phyloP scores from a whole-genome alignment of 1,140 invertebrate genomes.

The Ylistrum balloti region DNA sequence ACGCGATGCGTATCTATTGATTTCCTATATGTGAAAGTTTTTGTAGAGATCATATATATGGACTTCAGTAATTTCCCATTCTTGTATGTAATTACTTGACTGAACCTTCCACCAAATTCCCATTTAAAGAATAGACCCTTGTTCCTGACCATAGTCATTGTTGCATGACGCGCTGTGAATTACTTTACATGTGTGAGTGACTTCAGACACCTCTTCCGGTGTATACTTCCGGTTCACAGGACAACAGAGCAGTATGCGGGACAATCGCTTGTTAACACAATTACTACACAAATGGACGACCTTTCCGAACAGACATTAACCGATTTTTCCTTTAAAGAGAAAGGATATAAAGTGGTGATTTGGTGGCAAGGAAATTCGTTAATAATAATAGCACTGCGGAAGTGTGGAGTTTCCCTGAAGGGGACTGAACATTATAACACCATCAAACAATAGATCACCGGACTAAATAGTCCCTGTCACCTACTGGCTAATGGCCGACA shows the following conservation, averaged over 20 bases:
- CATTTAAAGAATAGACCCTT: not conserved
- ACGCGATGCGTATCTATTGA: not conserved
- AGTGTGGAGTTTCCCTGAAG: not conserved
- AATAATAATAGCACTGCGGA: conserved; percentile 4
- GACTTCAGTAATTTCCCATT: not conserved
- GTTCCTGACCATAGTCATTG: conserved; percentile 1
- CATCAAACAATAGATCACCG: conserved; percentile 27
- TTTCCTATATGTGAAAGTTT: not conserved
- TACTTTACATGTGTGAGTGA: conserved; percentile 21
- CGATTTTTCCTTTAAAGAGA: not conserved
- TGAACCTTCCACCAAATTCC: not conserved
- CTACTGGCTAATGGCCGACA: not conserved
- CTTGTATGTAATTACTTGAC: not conserved
- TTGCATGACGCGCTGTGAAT: conserved; percentile 5
- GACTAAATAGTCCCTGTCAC: not conserved
- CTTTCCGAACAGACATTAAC: not conserved
- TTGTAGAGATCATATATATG: not conserved
- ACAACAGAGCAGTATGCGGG: conserved; percentile 1
- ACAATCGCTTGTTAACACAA: conserved; percentile 27
- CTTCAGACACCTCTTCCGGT: conserved; percentile 6
- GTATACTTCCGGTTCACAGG: conserved; percentile 26
- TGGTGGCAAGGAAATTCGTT: not conserved
- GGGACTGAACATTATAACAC: not conserved
- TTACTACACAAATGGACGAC: conserved; percentile 12
- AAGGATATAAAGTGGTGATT: conserved; percentile 12